These are phyloP conservation scores for Agonopterix arenella DNA, from an alignment of 2,888 invertebrate genomes.

Conservation along the genomic window DNA sequence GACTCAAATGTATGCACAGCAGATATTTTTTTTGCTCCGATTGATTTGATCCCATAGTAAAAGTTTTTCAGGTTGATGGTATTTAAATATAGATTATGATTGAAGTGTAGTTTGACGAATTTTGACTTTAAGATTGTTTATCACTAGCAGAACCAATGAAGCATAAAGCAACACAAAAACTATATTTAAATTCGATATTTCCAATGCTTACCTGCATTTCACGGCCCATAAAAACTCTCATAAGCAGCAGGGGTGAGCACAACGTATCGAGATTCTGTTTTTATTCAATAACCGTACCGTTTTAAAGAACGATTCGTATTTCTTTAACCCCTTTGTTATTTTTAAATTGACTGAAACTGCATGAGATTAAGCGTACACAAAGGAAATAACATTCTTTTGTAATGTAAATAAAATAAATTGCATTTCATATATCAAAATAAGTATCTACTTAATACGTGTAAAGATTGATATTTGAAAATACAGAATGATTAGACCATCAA, in stretches of 20 bases:
- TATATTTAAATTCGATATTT: slow-evolving; percentile 27
- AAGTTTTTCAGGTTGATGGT: no score
- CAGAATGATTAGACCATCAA: no score
- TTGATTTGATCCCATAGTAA: no score
- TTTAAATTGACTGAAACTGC: slow-evolving; percentile 51
- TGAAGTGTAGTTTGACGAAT: no score
- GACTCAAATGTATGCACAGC: no score
- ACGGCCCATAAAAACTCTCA: slow-evolving; percentile 54
- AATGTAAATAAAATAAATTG: no score
- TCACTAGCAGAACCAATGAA: not conserved
- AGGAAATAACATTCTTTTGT: slow-evolving; percentile 1
- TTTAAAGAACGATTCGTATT: slow-evolving; percentile 44
- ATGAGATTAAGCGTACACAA: slow-evolving; percentile 21
- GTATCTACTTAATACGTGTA: no score
- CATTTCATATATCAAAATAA: no score
- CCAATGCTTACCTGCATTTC: slow-evolving; percentile 53
- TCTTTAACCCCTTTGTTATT: slow-evolving; percentile 50
- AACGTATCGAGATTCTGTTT: slow-evolving; percentile 49
- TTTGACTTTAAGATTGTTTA: no score
- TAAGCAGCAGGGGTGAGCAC: slow-evolving; percentile 42
- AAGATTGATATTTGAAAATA: no score
- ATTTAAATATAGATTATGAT: no score
- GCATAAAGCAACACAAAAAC: slow-evolving; percentile 13
- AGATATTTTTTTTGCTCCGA: no score
- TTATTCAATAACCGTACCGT: slow-evolving; percentile 53